Conservation (phyloP, 2,888 invertebrate genomes). For the Ommatoiulus sabulosus region DNA sequence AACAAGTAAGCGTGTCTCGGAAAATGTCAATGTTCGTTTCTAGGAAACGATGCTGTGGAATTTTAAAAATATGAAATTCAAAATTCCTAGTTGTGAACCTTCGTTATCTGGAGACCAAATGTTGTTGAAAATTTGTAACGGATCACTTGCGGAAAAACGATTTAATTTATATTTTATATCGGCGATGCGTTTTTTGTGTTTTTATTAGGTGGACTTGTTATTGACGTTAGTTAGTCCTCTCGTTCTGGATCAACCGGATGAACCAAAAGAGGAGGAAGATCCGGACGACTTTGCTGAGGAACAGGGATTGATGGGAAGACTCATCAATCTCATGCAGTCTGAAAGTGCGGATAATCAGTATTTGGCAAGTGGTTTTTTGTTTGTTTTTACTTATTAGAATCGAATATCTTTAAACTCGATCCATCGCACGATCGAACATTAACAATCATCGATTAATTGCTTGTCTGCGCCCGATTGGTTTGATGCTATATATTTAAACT, state of each 20-base stretch:
- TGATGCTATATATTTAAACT: no score
- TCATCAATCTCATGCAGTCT: conserved; percentile 69
- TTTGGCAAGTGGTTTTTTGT: conserved; percentile 64
- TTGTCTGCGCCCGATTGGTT: background rate
- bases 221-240: conserved; percentile 85
- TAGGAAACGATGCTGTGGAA: no score
- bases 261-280: conserved; percentile 79
- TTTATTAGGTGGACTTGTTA: conserved; percentile 77
- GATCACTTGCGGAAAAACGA: no score
- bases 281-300: conserved; percentile 96
- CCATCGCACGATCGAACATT: background rate
- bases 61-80: no score
- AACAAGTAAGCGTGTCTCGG: conserved; percentile 75
- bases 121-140: no score
- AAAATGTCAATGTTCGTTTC: background rate
- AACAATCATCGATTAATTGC: background rate
- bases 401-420: no score
- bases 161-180: background rate
- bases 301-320: conserved; percentile 85
- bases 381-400: no score
- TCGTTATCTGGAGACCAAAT: background rate
- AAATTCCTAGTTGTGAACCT: no score
- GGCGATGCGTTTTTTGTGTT: background rate
- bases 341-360: conserved; percentile 74
- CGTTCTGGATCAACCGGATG: conserved; percentile 86